Evolutionary conservation across 2,797 vertebrate genomes (phyloP), one percentile per base, ranked within the genome.

Genomic region (Crocodylus rhombifer): DNA sequence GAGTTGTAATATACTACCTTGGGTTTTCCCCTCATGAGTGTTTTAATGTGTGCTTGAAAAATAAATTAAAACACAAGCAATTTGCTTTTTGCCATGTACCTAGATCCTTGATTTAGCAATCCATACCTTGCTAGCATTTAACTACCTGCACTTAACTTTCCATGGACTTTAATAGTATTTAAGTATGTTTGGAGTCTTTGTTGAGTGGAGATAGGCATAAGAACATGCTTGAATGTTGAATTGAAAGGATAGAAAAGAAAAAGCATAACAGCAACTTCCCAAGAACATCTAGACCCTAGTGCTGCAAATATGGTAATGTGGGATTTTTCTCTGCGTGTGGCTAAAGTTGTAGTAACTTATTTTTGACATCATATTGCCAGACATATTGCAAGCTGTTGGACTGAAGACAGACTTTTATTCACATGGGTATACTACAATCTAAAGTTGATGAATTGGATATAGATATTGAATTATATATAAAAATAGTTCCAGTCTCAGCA

Each of bases 1-100:
- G 73, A 4, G 23, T 80, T 65, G 30, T 28, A 82, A 75, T 87
- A 2, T 81, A 65, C 7, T 86, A 55, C 14, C 6, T 75, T 78
- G 71, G 88, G 63, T 87, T 36, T 51, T 73, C 15, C 14, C 36
- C 69, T 51, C 7, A 23, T 58, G 0, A 1, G 0, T 80, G 89
- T 80, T 12, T 67, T 75, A 61, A 86, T 86, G 33, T 5, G 3
- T 61, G 42, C 57, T 30, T 94, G 81, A 92, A 91, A 92, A 88
- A 56, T 7, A 26, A 80, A 91, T 18, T 6, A 65, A 63, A 90
- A 79, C 74, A 80, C 25, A 85, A 23, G 14, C 28, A 2, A 5
- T 10, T 1, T 61, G 57, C 1, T 14, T 90, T 88, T 13, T 90
- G 33, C 58, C 10, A 0, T 23, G 7, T 61, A 25, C 28, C 26